Base-by-base conservation (phyloP, 2,797 vertebrate species). In the Presbytis comata region DNA sequence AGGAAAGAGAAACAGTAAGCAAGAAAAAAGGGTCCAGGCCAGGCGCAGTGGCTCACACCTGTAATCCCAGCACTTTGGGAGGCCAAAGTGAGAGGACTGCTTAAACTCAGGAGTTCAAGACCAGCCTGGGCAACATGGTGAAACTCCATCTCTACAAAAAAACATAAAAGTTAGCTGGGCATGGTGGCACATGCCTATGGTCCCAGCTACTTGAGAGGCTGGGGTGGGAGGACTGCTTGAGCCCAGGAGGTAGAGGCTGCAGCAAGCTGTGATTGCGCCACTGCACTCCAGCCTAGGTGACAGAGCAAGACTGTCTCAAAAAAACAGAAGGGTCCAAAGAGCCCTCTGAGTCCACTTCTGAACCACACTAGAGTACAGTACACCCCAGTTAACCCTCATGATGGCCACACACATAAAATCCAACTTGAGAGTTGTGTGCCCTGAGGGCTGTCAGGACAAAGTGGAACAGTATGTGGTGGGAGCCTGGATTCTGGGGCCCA, bases 381-480 rank as follows among this genome's bases (percentile, higher is more conserved):
- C 22, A 6, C 19, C 36, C 72, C 24, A 36, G 9, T 11, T 53
- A 79, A 41, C 19, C 64, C 78, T 74, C 1, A 4, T 46, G 14
- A 1, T 0, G 30, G 28, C 33, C 30, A 9, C 24, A 53, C 5
- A 16, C n/a, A n/a, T 1, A 46, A 24, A 70, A 82, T 36, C 55
- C 48, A 41, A 30, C 67, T 22, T 70, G 80, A 26, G 24, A 70
- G 36, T 9, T 10, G 11, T 82, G 17, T 39, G 72, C 74, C 33
- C 22, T 36, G 11, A 61, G 19, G 6, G 46, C 67, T 36, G 22
- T 22, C 30, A 70, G 33, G 39, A 33, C 8, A 8, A 28, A 22
- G 44, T 3, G 0, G 6, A 39, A 2, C 8, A 16, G 36, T 1
- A 3, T 17, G 64, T 33, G 80, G 21, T 0, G 36, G 30, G 33